phyloP scores from a whole-genome alignment of 2,797 vertebrate species.

The Hydrolagus colliei region DNA sequence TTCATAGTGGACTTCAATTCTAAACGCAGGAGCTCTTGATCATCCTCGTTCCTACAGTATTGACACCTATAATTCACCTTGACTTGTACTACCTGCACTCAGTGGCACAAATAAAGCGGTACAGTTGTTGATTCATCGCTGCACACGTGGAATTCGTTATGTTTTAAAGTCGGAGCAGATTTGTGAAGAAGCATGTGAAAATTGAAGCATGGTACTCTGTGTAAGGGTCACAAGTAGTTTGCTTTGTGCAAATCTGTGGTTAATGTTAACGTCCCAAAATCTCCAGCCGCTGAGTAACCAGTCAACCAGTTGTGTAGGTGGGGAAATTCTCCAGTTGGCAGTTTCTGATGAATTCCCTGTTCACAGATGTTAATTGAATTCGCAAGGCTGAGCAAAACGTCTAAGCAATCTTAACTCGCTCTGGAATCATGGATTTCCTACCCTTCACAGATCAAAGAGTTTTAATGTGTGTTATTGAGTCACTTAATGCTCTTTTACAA shows the following conservation, averaged over 20 bases:
- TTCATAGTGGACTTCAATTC: neutral
- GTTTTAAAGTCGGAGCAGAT: neutral
- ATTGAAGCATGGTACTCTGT: neutral
- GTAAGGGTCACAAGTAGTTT: neutral
- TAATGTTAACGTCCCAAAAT: neutral
- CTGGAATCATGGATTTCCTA: constrained; percentile 18
- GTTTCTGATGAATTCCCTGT: neutral
- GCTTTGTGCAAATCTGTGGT: neutral
- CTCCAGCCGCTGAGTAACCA: neutral
- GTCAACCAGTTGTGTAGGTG: neutral
- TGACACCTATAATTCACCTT: constrained; percentile 10
- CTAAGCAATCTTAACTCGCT: neutral
- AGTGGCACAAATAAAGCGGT: neutral
- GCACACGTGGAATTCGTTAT: neutral
- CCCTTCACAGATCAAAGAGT: constrained; percentile 30
- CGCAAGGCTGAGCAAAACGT: neutral
- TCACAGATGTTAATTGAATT: constrained; percentile 13
- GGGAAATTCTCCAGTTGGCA: constrained; percentile 17
- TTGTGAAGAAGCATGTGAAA: neutral
- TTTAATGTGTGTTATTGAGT: constrained; percentile 26
- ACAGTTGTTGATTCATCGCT: neutral
- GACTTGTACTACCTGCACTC: neutral
- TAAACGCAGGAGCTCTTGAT: constrained; percentile 10
- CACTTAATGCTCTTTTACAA: constrained; percentile 37
- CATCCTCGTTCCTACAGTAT: neutral